These are phyloP conservation scores for Pocillopora grandis DNA, from an alignment of 92 coral and sea anemone genomes.

Conservation along the genomic window DNA sequence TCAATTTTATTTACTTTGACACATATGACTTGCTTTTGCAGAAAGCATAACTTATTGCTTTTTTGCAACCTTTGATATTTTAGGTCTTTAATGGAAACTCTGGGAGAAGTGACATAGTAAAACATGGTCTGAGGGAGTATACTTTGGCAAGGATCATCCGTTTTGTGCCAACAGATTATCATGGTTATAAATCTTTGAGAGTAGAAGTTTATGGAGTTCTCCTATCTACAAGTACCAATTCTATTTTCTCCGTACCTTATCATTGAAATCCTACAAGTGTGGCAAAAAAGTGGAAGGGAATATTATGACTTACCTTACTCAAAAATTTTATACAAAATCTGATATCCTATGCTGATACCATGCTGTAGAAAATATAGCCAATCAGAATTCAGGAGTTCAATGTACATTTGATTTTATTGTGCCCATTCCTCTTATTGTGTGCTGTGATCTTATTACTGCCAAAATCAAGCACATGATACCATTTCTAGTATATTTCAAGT, in stretches of 20 bases:
- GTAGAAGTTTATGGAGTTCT: slow-evolving; percentile 2
- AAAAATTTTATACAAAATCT: too few relatives aligned
- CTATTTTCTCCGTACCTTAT: neutral
- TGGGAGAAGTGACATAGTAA: neutral
- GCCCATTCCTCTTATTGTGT: too few relatives aligned
- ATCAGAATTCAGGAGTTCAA: too few relatives aligned
- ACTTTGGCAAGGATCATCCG: neutral
- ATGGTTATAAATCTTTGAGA: neutral
- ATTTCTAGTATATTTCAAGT: too few relatives aligned
- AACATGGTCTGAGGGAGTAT: neutral
- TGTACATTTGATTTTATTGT: too few relatives aligned
- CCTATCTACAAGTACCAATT: neutral
- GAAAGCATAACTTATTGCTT: too few relatives aligned
- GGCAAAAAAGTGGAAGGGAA: neutral
- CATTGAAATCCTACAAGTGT: neutral
- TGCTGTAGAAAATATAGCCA: too few relatives aligned
- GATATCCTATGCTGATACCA: too few relatives aligned
- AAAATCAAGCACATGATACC: too few relatives aligned
- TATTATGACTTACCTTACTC: neutral
- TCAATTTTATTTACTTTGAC: too few relatives aligned
- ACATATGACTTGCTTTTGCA: too few relatives aligned
- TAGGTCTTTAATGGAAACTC: neutral
- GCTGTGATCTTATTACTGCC: too few relatives aligned
- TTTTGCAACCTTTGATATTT: neutral
- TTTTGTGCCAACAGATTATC: neutral